These are phyloP conservation scores for Palythoa grandiflora DNA, from an alignment of 92 coral and sea anemone genomes.

Conservation along the genomic window DNA sequence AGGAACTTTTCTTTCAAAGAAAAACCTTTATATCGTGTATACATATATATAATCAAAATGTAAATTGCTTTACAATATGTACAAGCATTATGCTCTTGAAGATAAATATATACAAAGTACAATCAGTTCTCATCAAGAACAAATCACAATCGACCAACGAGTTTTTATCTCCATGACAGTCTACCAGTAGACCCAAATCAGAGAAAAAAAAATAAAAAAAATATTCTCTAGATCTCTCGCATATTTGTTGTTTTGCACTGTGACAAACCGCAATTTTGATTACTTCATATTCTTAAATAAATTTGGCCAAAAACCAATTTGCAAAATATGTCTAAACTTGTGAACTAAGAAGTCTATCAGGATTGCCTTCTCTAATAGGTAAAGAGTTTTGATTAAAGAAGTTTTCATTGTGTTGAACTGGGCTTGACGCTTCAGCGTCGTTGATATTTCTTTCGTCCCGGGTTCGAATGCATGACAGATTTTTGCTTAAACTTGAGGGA, in stretches of 20 bases:
- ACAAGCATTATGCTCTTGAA: too few species aligned
- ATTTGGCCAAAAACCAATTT: constrained; percentile 9
- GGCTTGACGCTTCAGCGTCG: neutral
- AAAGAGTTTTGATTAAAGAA: neutral
- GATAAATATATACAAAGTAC: too few species aligned
- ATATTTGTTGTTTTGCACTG: constrained; percentile 3
- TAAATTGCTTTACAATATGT: neutral
- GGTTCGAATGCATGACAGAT: neutral
- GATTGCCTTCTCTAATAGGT: neutral
- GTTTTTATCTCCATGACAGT: neutral
- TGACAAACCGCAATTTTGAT: constrained; percentile 10
- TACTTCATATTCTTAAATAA: constrained; percentile 1
- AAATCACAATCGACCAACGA: too few species aligned
- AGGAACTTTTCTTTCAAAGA: neutral
- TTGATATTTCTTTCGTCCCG: neutral
- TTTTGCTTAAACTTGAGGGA: constrained; percentile 3
- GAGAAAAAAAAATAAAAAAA: neutral
- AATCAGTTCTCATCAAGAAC: too few species aligned
- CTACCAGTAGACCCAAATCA: neutral
- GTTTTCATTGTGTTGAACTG: neutral
- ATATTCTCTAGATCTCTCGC: neutral
- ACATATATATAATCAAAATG: neutral
- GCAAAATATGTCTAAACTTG: constrained; percentile 5
- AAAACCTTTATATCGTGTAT: neutral
- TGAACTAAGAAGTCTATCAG: neutral